Percentiles rank a stretch among this genome's conserved stretches.
phyloP scores from a whole-genome alignment of 2,888 invertebrate species.

The Cephus runcator region DNA sequence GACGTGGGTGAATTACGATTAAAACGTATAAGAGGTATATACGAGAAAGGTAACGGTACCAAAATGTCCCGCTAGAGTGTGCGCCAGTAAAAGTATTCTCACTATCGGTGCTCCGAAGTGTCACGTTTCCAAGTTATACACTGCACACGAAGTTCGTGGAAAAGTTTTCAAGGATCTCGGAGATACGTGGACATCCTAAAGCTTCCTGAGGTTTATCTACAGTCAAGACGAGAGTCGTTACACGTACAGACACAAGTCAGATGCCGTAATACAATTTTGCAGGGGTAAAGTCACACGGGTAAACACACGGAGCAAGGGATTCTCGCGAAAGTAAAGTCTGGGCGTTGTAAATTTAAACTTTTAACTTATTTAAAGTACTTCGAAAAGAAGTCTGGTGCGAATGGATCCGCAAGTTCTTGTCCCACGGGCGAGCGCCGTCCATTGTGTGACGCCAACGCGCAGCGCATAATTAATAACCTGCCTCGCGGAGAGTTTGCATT shows the following conservation, averaged over 20 bases:
- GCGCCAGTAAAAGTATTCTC: neutral
- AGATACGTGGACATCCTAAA: neutral
- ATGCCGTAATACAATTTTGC: neutral
- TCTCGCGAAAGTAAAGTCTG: neutral
- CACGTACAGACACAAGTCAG: neutral
- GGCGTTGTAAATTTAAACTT: neutral
- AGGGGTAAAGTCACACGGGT: neutral
- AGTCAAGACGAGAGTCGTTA: neutral
- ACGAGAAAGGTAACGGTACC: neutral
- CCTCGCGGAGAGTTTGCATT: conserved; percentile 44
- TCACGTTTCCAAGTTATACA: neutral
- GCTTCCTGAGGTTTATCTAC: neutral
- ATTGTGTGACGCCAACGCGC: conserved; percentile 44
- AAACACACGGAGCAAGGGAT: neutral
- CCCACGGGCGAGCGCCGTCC: conserved; percentile 26
- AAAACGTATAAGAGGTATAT: neutral
- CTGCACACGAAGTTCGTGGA: neutral
- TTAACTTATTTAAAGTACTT: neutral
- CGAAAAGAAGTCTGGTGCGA: conserved; percentile 1
- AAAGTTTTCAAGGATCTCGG: neutral
- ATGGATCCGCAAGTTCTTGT: conserved; percentile 1
- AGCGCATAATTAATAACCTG: conserved; percentile 54
- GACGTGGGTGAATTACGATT: neutral
- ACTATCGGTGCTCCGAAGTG: neutral
- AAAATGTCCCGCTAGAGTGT: neutral